phyloP scores from a whole-genome alignment of 2,797 vertebrate species.

The Brachyalestes nurse region DNA sequence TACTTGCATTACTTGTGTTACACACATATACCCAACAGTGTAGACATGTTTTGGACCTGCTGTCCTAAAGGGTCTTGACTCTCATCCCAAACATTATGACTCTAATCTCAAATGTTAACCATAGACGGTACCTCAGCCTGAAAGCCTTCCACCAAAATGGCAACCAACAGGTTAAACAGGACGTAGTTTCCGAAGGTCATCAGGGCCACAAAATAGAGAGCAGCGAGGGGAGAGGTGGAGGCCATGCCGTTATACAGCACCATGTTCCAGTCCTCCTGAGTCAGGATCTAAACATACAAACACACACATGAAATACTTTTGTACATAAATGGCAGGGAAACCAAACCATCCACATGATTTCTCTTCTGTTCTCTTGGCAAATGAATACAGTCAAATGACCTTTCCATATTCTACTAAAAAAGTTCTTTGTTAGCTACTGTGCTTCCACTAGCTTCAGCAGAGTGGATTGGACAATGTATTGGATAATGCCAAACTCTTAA shows the following conservation, averaged over 20 bases:
- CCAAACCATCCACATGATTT: no score
- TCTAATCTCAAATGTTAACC: neutral
- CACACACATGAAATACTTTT: neutral
- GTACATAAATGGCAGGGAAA: neutral
- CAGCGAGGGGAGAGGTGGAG: slow-evolving; percentile 93
- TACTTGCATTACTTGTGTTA: no score
- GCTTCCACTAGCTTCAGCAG: no score
- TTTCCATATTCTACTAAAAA: no score
- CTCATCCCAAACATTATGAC: slow-evolving; percentile 5
- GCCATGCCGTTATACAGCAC: slow-evolving; percentile 99
- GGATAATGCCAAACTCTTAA: no score
- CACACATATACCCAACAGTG: no score
- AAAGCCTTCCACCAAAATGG: slow-evolving; percentile 97
- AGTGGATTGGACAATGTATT: no score
- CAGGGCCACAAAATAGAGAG: slow-evolving; percentile 96
- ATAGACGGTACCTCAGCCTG: slow-evolving; percentile 89
- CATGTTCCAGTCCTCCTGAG: slow-evolving; percentile 98
- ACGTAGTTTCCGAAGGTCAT: slow-evolving; percentile 99
- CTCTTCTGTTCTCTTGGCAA: no score
- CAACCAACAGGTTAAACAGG: slow-evolving; percentile 96
- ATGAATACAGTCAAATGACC: no score
- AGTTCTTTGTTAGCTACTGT: no score
- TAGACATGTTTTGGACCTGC: neutral
- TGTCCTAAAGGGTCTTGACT: no score
- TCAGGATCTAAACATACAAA: slow-evolving; percentile 85